Evolutionary conservation across 2,888 invertebrate species (phyloP).

Genomic region (Blastobasis lacticolella): DNA sequence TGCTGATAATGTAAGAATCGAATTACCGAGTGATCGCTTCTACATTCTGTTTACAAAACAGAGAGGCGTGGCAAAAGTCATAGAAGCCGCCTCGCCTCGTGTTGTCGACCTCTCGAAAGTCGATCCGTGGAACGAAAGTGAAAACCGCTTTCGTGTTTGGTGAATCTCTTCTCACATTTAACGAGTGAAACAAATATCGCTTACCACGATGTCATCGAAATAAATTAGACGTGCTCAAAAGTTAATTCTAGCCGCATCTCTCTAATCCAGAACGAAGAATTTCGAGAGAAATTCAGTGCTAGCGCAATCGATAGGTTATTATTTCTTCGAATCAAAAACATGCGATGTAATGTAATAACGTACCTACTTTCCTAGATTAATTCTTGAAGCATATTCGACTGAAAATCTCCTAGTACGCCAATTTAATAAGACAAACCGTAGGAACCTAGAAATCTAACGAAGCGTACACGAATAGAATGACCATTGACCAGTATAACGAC

Average conservation of each 20-base stretch:
- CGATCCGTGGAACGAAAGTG: slow-evolving; percentile 55
- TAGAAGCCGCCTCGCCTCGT: slow-evolving; percentile 26
- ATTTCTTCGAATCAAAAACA: no score
- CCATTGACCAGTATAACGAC: slow-evolving; percentile 1
- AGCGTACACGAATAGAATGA: slow-evolving; percentile 1
- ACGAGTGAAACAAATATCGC: slow-evolving; percentile 9
- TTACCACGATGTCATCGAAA: slow-evolving; percentile 29
- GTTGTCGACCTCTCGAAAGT: slow-evolving; percentile 43
- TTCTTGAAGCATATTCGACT: no score
- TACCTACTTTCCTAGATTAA: no score
- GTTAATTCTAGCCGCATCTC: no score
- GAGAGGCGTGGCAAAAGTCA: slow-evolving; percentile 31
- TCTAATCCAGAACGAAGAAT: no score
- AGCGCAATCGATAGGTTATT: no score
- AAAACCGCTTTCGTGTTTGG: slow-evolving; percentile 42
- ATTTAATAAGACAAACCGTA: no score
- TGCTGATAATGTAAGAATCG: slow-evolving; percentile 14
- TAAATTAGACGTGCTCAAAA: slow-evolving; percentile 19
- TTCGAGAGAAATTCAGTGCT: no score
- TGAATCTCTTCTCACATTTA: slow-evolving; percentile 31
- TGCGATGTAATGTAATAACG: no score
- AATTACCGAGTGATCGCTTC: slow-evolving; percentile 17
- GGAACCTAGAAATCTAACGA: slow-evolving; percentile 1
- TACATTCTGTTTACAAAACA: slow-evolving; percentile 38
- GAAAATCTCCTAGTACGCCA: not conserved